Percentiles rank a stretch among this genome's conserved stretches.
Evolutionary conservation across 2,113 vertebrate genomes (phyloP).

Genomic region (Empidonax traillii): DNA sequence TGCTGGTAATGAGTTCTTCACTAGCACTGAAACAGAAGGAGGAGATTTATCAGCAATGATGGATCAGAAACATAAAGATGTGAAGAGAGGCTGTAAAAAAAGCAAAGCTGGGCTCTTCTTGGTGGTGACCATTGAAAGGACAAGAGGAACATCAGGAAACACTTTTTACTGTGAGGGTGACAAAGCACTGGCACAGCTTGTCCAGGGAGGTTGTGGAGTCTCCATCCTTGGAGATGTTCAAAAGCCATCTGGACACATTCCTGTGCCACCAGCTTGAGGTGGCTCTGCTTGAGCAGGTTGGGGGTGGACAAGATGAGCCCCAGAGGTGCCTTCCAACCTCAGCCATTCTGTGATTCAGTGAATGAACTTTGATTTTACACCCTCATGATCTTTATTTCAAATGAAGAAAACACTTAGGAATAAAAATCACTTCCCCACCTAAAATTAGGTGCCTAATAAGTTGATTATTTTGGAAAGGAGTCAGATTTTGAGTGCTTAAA

Average conservation of each 20-base stretch:
- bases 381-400: not conserved
- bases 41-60: not conserved
- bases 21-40: not conserved
- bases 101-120: not conserved
- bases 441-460: not conserved
- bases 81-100: not conserved
- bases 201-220: not conserved
- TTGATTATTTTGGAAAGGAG: conserved; percentile 6
- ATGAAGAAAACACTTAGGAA: not conserved
- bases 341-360: not conserved
- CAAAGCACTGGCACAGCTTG: not conserved
- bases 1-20: not conserved
- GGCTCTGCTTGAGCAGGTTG: not conserved
- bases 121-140: not conserved
- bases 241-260: not conserved
- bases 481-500: not conserved
- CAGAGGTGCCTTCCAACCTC: not conserved
- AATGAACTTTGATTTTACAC: not conserved
- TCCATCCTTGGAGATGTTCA: not conserved
- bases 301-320: not conserved
- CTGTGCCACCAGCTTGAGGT: not conserved
- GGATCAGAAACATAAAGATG: not conserved
- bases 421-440: not conserved
- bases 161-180: not conserved
- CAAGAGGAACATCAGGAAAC: not conserved